Conservation (phyloP, 2,113 vertebrate genomes). For the Vidua macroura region DNA sequence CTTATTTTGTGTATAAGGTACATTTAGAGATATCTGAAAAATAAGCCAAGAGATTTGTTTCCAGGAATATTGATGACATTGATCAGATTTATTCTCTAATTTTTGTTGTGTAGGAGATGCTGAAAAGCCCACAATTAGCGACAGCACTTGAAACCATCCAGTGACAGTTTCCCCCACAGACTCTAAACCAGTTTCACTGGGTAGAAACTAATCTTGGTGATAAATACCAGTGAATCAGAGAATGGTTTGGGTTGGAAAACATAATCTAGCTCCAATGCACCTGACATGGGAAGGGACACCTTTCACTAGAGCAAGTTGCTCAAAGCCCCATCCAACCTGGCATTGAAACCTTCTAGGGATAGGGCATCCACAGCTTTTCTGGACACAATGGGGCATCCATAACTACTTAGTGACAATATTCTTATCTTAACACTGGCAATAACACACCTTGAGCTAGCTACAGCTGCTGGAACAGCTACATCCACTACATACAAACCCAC, state of each 20-base stretch:
- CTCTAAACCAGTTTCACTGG: not conserved
- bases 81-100: not conserved
- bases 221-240: not conserved
- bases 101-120: not conserved
- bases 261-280: not conserved
- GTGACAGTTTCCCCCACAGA: not conserved
- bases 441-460: not conserved
- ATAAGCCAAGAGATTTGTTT: not conserved
- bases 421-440: not conserved
- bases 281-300: not conserved
- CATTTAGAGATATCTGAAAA: not conserved
- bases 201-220: not conserved
- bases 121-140: not conserved
- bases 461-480: not conserved
- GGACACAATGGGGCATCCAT: not conserved
- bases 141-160: not conserved
- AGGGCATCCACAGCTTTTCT: not conserved
- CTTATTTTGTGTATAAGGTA: not conserved
- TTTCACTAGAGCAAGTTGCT: not conserved
- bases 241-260: not conserved
- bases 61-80: not conserved
- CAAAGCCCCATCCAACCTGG: not conserved
- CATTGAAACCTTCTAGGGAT: fast-evolving
- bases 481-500: not conserved
- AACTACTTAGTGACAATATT: not conserved